These are phyloP conservation scores for Hydrophis major DNA, from an alignment of 2,797 vertebrate species.

Conservation along the genomic window DNA sequence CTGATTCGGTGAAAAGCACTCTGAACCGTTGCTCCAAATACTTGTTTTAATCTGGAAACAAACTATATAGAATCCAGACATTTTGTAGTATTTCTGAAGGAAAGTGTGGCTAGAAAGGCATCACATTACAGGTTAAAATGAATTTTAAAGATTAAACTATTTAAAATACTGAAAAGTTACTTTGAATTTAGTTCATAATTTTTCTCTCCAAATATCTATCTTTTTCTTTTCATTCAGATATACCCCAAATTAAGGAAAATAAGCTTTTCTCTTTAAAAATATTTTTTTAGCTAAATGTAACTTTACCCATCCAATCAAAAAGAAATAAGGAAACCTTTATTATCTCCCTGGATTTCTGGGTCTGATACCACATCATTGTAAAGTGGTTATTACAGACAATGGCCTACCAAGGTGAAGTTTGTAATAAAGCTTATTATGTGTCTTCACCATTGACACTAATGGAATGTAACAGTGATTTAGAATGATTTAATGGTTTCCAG, in stretches of 20 bases:
- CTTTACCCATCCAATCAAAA: slow-evolving; percentile 82
- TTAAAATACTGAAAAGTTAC: slow-evolving; percentile 71
- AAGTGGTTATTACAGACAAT: slow-evolving; percentile 94
- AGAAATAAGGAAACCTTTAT: slow-evolving; percentile 82
- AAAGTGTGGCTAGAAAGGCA: background rate
- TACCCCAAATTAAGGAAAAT: slow-evolving; percentile 74
- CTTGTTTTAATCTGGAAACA: background rate
- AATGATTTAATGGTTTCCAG: slow-evolving; percentile 99
- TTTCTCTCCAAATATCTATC: slow-evolving; percentile 66
- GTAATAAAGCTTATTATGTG: slow-evolving; percentile 98
- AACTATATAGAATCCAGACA: background rate
- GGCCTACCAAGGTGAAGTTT: slow-evolving; percentile 96
- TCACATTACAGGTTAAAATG: slow-evolving; percentile 66
- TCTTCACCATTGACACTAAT: slow-evolving; percentile 99
- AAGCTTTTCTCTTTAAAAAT: slow-evolving; percentile 68
- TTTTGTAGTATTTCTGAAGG: no score
- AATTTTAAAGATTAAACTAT: slow-evolving; percentile 66
- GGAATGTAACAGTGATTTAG: slow-evolving; percentile 99
- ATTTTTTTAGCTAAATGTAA: slow-evolving; percentile 79
- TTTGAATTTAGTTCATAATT: slow-evolving; percentile 55
- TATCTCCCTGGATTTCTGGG: slow-evolving; percentile 79
- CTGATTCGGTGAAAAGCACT: background rate
- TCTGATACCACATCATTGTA: slow-evolving; percentile 81
- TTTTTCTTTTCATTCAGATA: slow-evolving; percentile 71
- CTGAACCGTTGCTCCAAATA: background rate